Evolutionary conservation across 2,888 invertebrate genomes (phyloP).

Genomic region (Plebejus melissa): DNA sequence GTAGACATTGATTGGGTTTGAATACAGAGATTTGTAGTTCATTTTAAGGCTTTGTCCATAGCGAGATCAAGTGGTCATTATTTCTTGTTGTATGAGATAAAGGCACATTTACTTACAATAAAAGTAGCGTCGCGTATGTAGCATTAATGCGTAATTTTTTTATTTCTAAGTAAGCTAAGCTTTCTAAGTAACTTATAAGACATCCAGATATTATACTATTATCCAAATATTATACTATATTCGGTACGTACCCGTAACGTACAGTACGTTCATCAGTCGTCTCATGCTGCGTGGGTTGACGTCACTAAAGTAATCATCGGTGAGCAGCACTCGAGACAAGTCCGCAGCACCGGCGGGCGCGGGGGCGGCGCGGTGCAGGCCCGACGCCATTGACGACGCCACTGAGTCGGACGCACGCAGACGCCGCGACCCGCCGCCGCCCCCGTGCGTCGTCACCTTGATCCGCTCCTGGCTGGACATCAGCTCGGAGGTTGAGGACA

Average conservation of each 20-base stretch:
- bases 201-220: too few species aligned
- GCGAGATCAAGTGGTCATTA: too few species aligned
- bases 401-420: constrained; percentile 92
- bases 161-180: too few species aligned
- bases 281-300: constrained; percentile 98
- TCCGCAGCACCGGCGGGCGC: constrained; percentile 81
- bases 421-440: constrained; percentile 88
- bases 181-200: too few species aligned
- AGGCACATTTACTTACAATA: too few species aligned
- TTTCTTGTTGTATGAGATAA: too few species aligned
- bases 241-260: constrained; percentile 87
- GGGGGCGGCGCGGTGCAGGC: constrained; percentile 82
- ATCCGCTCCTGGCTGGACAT: constrained; percentile 92
- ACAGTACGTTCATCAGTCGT: constrained; percentile 97
- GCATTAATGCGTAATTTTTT: too few species aligned
- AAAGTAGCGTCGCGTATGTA: too few species aligned
- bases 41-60: too few species aligned
- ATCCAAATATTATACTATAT: background rate
- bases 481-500: constrained; percentile 88
- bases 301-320: constrained; percentile 99
- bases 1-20: too few species aligned
- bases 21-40: too few species aligned
- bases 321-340: constrained; percentile 89
- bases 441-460: constrained; percentile 80
- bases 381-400: constrained; percentile 94